phyloP scores from a whole-genome alignment of 2,797 vertebrate species.

The Sebastes kiyomatsui region DNA sequence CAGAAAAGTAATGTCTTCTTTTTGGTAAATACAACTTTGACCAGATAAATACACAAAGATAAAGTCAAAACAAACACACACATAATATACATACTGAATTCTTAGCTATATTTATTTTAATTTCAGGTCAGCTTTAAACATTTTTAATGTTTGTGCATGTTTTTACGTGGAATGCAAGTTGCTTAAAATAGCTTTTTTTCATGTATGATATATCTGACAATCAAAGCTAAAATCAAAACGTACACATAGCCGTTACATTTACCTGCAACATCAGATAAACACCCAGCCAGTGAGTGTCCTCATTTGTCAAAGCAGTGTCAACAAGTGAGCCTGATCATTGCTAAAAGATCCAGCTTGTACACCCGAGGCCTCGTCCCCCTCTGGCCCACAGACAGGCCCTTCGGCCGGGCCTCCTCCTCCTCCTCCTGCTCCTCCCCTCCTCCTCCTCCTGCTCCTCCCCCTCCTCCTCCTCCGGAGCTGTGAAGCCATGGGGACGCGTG shows the following conservation, averaged over 20 bases:
- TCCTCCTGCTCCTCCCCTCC: conserved; percentile 10
- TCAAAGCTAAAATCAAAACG: not conserved
- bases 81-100: not conserved
- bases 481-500: conserved; percentile 63
- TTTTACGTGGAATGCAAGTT: not conserved
- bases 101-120: not conserved
- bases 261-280: not conserved
- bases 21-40: not conserved
- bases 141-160: not conserved
- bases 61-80: not conserved
- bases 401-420: conserved; percentile 20
- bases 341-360: conserved; percentile 50
- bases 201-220: not conserved
- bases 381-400: conserved; percentile 36
- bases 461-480: conserved; percentile 14
- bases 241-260: not conserved
- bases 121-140: not conserved
- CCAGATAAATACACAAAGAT: not conserved
- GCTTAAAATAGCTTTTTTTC: not conserved
- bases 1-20: not conserved
- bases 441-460: conserved; percentile 13
- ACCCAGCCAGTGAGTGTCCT: not conserved
- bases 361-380: conserved; percentile 56
- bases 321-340: conserved; percentile 75
- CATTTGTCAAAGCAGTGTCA: conserved; percentile 53